phyloP scores from a whole-genome alignment of 2,113 vertebrate genomes.

The Podarcis raffonei region DNA sequence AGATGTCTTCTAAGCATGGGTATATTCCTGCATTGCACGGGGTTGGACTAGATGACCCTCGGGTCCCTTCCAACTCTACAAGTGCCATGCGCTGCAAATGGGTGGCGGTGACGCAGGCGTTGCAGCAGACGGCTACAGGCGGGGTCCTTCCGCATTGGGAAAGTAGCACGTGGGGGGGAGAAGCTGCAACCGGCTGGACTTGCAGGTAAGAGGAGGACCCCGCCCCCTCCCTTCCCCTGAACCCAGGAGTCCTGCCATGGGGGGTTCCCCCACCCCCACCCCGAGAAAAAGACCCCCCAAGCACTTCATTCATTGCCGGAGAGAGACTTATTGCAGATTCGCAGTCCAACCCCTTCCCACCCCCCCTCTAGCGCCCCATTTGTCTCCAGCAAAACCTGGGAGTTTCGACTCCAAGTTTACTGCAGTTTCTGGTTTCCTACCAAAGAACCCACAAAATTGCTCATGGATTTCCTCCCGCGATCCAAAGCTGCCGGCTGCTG shows the following conservation, averaged over 20 bases:
- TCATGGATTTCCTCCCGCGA: background rate
- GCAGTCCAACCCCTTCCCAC: background rate
- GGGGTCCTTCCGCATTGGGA: background rate
- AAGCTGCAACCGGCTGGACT: slow-evolving; percentile 7
- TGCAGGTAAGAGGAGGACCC: slow-evolving; percentile 3
- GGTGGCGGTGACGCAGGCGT: background rate
- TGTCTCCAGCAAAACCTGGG: background rate
- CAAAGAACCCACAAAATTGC: background rate
- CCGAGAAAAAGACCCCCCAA: no score
- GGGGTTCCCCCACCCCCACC: background rate
- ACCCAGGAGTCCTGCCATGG: background rate
- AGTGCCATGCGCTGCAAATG: no score
- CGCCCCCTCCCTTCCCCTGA: background rate
- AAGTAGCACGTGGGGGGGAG: slow-evolving; percentile 9
- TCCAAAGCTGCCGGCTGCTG: background rate
- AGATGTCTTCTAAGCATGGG: no score
- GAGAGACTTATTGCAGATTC: background rate
- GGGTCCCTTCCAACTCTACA: no score
- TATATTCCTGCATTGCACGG: no score
- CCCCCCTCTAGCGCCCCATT: background rate
- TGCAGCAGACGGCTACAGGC: background rate
- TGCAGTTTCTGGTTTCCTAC: background rate
- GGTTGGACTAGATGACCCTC: no score
- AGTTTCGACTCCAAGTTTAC: background rate
- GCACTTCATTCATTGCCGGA: background rate